Percentiles rank a stretch among this genome's conserved stretches.
phyloP scores from a whole-genome alignment of 2,113 vertebrate genomes.

The Phasianus colchicus region DNA sequence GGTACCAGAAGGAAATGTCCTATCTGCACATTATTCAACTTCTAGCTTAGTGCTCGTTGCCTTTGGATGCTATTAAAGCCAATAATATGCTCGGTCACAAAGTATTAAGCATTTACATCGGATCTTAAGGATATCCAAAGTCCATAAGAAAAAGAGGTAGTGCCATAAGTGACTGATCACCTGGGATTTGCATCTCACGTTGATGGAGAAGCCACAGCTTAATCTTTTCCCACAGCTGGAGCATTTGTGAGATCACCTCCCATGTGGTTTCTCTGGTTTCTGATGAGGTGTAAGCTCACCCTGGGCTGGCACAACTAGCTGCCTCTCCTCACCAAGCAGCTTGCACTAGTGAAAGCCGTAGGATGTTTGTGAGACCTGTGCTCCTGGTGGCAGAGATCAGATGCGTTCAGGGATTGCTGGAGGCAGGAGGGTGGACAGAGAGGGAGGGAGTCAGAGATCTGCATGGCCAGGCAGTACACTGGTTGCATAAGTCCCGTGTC shows the following conservation, averaged over 20 bases:
- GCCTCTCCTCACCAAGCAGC: background rate
- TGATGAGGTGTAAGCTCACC: slow-evolving; percentile 13
- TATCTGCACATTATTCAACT: background rate
- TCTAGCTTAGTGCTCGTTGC: background rate
- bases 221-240: slow-evolving; percentile 35
- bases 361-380: background rate
- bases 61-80: background rate
- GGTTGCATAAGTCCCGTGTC: slow-evolving; percentile 58
- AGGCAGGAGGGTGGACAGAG: background rate
- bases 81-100: background rate
- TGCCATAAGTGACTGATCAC: background rate
- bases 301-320: background rate
- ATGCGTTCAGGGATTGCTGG: background rate
- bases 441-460: background rate
- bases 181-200: slow-evolving; percentile 17
- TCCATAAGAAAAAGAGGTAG: background rate
- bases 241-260: background rate
- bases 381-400: background rate
- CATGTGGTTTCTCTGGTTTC: slow-evolving; percentile 5
- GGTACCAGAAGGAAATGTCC: background rate
- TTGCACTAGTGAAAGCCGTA: background rate
- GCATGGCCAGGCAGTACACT: background rate
- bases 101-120: background rate
- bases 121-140: background rate
- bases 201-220: background rate